A percentile compares a stretch with the other conserved stretches of the same genome.
phyloP scores from a whole-genome alignment of 2,113 vertebrate species.

The Apeltes quadracus region DNA sequence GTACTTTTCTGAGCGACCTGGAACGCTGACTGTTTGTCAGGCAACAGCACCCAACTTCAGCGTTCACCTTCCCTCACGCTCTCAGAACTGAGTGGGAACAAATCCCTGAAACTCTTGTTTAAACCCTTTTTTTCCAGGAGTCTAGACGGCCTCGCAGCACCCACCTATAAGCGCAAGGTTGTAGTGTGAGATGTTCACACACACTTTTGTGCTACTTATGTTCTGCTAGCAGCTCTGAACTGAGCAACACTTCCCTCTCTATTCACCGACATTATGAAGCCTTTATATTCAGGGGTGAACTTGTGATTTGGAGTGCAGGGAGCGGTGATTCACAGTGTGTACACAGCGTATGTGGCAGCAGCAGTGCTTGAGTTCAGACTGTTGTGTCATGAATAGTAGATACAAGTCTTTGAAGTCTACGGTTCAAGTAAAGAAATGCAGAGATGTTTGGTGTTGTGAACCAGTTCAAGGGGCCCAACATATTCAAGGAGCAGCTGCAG shows the following conservation, averaged over 20 bases:
- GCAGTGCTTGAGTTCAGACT: not conserved
- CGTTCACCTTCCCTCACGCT: not conserved
- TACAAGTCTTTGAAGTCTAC: not conserved
- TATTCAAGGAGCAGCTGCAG: not conserved
- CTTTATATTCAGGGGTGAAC: constrained; percentile 13
- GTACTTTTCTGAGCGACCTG: not conserved
- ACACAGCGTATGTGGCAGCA: not conserved
- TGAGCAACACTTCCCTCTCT: not conserved
- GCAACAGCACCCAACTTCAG: not conserved
- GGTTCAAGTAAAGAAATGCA: not conserved
- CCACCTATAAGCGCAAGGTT: not conserved
- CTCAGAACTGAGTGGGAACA: not conserved
- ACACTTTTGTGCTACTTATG: not conserved
- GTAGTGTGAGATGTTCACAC: not conserved
- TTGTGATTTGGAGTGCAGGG: not conserved
- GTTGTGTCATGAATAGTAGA: not conserved
- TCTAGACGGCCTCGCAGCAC: not conserved
- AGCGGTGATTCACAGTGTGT: not conserved
- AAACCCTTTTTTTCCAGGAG: not conserved
- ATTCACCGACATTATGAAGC: constrained; percentile 10
- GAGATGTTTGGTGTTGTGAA: not conserved
- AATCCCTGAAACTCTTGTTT: not conserved
- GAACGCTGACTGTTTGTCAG: not conserved
- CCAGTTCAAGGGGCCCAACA: not conserved
- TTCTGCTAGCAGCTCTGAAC: not conserved